Conservation (phyloP, 2,797 vertebrate genomes). For the Aulostomus chinensis region DNA sequence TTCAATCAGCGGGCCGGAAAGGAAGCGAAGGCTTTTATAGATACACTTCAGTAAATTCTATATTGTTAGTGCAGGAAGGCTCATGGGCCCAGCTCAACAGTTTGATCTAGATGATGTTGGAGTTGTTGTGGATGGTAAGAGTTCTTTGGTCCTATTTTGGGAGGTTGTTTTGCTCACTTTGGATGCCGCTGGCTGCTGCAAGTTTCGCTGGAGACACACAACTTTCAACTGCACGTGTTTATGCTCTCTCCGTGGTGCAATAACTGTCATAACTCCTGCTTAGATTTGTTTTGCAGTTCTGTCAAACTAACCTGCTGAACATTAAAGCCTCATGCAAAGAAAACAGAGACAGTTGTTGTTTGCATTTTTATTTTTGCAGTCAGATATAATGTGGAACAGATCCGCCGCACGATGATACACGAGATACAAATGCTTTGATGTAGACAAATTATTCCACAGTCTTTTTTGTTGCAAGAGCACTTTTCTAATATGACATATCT, state of each 20-base stretch:
- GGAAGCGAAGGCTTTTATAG: conserved; percentile 50
- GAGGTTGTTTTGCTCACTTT: too few species aligned
- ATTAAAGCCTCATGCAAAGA: neutral
- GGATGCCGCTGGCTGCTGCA: too few species aligned
- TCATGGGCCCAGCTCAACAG: neutral
- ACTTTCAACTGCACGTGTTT: too few species aligned
- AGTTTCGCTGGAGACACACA: too few species aligned
- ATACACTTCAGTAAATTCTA: conserved; percentile 26
- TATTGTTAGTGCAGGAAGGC: conserved; percentile 33
- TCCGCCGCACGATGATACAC: conserved; percentile 2
- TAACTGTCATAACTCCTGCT: too few species aligned
- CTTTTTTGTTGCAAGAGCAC: conserved; percentile 31
- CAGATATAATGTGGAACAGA: conserved; percentile 1
- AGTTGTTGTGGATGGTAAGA: conserved; percentile 5
- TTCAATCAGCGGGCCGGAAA: conserved; percentile 52
- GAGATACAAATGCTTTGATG: conserved; percentile 11
- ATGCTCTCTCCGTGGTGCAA: too few species aligned
- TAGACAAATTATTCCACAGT: conserved; percentile 4
- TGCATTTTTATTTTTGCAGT: conserved; percentile 12
- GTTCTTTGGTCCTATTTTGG: too few species aligned
- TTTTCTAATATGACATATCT: conserved; percentile 25
- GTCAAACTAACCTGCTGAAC: conserved; percentile 6
- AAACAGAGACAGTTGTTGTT: conserved; percentile 1
- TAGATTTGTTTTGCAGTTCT: too few species aligned
- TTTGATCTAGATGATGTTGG: conserved; percentile 6